phyloP scores from a whole-genome alignment of 2,113 vertebrate species.

The Eudorcas thomsonii region DNA sequence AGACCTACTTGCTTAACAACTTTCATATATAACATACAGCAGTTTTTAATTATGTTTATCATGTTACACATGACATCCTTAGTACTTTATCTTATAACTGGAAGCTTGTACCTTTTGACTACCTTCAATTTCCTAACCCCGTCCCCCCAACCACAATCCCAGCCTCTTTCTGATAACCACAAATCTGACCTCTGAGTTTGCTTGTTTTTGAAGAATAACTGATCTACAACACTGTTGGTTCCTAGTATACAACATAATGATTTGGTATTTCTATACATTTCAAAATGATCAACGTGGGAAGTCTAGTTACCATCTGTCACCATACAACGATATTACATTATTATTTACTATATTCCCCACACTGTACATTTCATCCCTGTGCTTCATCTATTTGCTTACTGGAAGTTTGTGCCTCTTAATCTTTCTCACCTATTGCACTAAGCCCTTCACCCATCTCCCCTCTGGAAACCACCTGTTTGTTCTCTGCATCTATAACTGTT shows the following conservation, averaged over 20 bases:
- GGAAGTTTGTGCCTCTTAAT: not conserved
- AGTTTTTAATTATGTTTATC: not conserved
- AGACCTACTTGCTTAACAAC: not conserved
- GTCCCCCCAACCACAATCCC: too few species aligned
- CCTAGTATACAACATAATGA: not conserved
- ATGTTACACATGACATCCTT: not conserved
- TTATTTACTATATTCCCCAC: not conserved
- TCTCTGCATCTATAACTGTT: not conserved
- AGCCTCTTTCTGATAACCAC: not conserved
- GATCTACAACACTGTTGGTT: not conserved
- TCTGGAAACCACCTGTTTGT: not conserved
- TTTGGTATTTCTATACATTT: not conserved
- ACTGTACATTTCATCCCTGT: not conserved
- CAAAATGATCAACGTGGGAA: not conserved
- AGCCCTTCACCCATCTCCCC: not conserved
- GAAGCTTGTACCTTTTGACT: not conserved
- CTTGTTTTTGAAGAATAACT: not conserved
- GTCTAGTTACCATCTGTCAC: not conserved
- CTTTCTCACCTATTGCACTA: not conserved
- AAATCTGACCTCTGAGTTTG: not conserved
- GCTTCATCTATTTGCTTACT: not conserved
- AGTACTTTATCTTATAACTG: not conserved
- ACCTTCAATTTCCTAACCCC: not conserved
- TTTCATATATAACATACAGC: not conserved
- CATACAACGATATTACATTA: not conserved